A percentile compares a stretch with the other conserved stretches of the same genome.
phyloP scores from a whole-genome alignment of 1,140 invertebrate species.

The Liolophura sinensis region DNA sequence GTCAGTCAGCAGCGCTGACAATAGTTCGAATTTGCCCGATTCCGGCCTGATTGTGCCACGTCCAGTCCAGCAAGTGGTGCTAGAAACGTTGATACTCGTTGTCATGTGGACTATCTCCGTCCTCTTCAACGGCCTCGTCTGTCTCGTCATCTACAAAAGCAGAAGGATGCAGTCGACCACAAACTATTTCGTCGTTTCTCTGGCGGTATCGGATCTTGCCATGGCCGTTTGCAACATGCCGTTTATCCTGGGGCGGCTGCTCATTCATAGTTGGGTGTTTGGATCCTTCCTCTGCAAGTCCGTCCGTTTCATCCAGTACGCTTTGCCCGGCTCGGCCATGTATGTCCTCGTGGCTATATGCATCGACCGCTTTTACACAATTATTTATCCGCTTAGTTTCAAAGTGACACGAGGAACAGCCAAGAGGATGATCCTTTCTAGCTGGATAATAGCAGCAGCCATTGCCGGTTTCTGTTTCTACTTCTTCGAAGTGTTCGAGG shows the following conservation, averaged over 20 bases:
- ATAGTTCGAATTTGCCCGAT: too few species aligned
- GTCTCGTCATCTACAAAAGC: slow-evolving; percentile 43
- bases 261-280: slow-evolving; percentile 31
- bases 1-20: too few species aligned
- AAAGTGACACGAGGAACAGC: slow-evolving; percentile 45
- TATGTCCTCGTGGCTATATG: slow-evolving; percentile 38
- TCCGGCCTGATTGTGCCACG: slow-evolving; percentile 1
- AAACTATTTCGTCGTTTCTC: slow-evolving; percentile 46
- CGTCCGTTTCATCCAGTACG: slow-evolving; percentile 35
- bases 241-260: slow-evolving; percentile 23
- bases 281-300: slow-evolving; percentile 39
- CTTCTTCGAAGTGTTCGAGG: slow-evolving; percentile 25
- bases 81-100: slow-evolving; percentile 25
- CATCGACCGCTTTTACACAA: slow-evolving; percentile 47
- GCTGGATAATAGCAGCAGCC: slow-evolving; percentile 25
- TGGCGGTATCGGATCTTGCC: slow-evolving; percentile 34
- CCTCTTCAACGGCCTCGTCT: slow-evolving; percentile 41
- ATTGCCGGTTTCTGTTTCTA: slow-evolving; percentile 29
- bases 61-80: slow-evolving; percentile 8
- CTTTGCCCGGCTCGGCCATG: slow-evolving; percentile 20
- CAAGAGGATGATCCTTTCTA: slow-evolving; percentile 34
- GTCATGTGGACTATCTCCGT: slow-evolving; percentile 32
- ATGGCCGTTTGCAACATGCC: slow-evolving; percentile 28
- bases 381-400: slow-evolving; percentile 50
- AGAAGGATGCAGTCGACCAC: slow-evolving; percentile 50